These are phyloP conservation scores for Lamprotornis superbus DNA, from an alignment of 2,113 vertebrate species.

Conservation along the genomic window DNA sequence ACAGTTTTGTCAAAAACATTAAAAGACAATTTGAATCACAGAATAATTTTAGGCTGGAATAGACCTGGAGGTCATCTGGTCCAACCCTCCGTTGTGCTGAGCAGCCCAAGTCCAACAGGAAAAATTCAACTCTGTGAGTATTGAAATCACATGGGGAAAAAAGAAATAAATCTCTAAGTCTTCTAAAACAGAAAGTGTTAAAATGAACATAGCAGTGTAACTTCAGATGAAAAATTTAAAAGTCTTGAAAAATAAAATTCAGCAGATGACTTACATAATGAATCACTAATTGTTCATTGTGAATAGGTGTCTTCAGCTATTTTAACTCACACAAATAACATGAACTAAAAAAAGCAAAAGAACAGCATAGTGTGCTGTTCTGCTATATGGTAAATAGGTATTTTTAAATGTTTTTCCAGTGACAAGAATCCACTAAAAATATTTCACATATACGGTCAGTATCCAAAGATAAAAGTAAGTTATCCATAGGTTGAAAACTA, in stretches of 20 bases:
- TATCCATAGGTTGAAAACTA: neutral
- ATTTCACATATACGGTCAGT: neutral
- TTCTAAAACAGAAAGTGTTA: neutral
- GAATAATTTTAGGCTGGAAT: neutral
- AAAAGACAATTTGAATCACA: neutral
- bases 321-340: neutral
- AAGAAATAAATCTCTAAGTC: neutral
- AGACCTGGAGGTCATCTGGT: neutral
- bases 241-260: neutral
- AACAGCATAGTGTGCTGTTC: neutral
- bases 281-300: neutral
- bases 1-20: neutral
- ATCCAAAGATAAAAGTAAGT: neutral
- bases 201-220: neutral
- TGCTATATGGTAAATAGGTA: neutral
- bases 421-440: constrained; percentile 1
- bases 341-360: neutral
- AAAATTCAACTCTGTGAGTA: neutral
- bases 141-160: neutral
- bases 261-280: neutral
- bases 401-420: neutral
- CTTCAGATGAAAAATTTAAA: neutral
- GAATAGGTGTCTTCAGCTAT: neutral
- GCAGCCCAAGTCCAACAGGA: neutral
- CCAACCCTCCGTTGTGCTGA: neutral